Base-by-base conservation (phyloP, 2,113 vertebrate genomes). In the Varanus salvator region DNA sequence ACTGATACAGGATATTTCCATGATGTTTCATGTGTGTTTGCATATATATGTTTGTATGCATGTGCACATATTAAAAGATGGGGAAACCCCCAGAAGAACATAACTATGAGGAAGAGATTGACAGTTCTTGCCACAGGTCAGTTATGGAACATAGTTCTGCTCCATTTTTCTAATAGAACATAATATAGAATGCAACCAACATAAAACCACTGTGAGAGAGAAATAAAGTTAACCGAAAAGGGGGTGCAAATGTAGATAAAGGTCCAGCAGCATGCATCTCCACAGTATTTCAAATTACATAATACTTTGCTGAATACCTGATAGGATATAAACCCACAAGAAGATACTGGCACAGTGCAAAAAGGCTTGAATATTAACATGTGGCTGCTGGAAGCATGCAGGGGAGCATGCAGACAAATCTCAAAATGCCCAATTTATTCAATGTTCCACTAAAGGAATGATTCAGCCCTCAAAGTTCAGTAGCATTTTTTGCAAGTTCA, bases 151-250 rank as follows among this genome's bases (percentile, higher is more conserved):
- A 66, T 14, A 80, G 0, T 0, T 48, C 12, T 14, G 66, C 19
- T 9, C 38, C 48, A 31, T 72, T 54, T 15, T 54, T 64, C 7
- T 64, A 0, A 0, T 4, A 72, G 9, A 21, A 27, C 71, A 72
- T 72, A 71, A 71, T 71, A 5, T 29, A 72, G 71, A 29, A n/a
- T 72, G 3, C 31, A 72, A 72, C 60, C 60, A 64, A 64, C 60
- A 64, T 38, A 75, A n/a, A 74, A 74, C 72, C n/a, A 11, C 8
- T 29, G 31, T 71, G 31, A 31, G 9, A 31, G 71, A 0, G 44
- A 31, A 8, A 68, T 77, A 64, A 0, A 83, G 1, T 1, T 1
- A 3, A 68, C 66, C 0, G 0, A 48, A 6, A 34, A 34, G 31
- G 54, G n/a, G 2, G 64, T 57, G n/a, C 34, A 60, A 52, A 54